These are phyloP conservation scores for Clarias magur DNA, from an alignment of 2,113 vertebrate genomes.

Conservation along the genomic window DNA sequence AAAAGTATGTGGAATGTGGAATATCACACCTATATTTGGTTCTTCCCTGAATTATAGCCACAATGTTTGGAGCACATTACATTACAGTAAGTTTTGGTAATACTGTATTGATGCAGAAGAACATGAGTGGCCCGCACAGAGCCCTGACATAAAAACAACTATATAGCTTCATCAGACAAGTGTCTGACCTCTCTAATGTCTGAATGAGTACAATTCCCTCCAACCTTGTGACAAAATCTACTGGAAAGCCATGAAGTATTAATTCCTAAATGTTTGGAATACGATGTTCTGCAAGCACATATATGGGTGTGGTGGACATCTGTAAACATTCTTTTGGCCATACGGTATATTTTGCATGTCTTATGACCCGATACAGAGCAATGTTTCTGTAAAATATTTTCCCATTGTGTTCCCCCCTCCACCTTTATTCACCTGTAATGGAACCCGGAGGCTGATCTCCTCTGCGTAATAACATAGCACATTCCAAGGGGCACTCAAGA, in stretches of 20 bases:
- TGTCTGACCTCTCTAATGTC: not conserved
- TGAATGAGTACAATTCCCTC: not conserved
- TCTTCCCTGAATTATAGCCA: not conserved
- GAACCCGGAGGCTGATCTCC: slow-evolving; percentile 74
- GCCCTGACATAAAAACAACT: not conserved
- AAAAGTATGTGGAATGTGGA: not conserved
- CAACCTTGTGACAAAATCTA: not conserved
- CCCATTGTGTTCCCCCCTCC: not conserved
- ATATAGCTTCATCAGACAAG: not conserved
- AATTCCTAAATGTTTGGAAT: not conserved
- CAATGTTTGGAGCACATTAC: not conserved
- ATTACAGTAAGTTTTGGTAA: not conserved
- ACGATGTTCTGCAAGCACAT: not conserved
- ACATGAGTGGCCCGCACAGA: not conserved
- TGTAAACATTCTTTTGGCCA: not conserved
- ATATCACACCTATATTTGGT: not conserved
- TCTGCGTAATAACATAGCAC: slow-evolving; percentile 76
- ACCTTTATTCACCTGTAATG: slow-evolving; percentile 70
- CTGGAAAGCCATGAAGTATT: not conserved
- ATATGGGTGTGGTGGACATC: not conserved
- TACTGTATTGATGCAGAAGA: not conserved
- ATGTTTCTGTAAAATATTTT: not conserved
- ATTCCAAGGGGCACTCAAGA: slow-evolving; percentile 74
- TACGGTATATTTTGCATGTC: not conserved
- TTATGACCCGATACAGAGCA: not conserved